Evolutionary conservation across 2,797 vertebrate species (phyloP).

Genomic region (Crocidura indochinensis): DNA sequence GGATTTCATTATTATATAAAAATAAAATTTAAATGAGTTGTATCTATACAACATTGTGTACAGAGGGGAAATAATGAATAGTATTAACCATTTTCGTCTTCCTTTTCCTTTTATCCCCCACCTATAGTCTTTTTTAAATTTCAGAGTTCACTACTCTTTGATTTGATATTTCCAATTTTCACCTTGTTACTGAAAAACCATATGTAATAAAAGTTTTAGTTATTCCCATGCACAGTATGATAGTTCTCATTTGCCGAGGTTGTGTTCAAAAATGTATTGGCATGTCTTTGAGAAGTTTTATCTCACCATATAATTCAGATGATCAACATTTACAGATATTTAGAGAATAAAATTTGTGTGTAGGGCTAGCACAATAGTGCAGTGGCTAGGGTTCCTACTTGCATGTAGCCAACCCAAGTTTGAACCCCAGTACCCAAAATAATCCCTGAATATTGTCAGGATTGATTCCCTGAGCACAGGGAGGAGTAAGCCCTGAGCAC

Average conservation of each 20-base stretch:
- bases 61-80: slow-evolving; percentile 80
- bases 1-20: slow-evolving; percentile 79
- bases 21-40: slow-evolving; percentile 79
- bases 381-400: no score
- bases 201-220: slow-evolving; percentile 85
- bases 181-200: slow-evolving; percentile 78
- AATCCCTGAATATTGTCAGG: no score
- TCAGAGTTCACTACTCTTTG: slow-evolving; percentile 78
- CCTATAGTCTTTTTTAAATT: slow-evolving; percentile 79
- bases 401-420: no score
- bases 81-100: slow-evolving; percentile 75
- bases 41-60: slow-evolving; percentile 82
- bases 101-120: slow-evolving; percentile 71
- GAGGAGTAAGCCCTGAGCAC: no score
- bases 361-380: not conserved
- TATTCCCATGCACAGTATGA: slow-evolving; percentile 78
- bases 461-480: no score
- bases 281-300: slow-evolving; percentile 66
- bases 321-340: slow-evolving; percentile 54
- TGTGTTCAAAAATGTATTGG: slow-evolving; percentile 69
- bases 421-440: no score
- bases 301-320: slow-evolving; percentile 50
- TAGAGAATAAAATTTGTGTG: slow-evolving; percentile 59
- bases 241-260: slow-evolving; percentile 76
- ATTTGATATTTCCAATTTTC: slow-evolving; percentile 80